Evolutionary conservation across 2,113 vertebrate genomes (phyloP).

Genomic region (Chinchilla lanigera): DNA sequence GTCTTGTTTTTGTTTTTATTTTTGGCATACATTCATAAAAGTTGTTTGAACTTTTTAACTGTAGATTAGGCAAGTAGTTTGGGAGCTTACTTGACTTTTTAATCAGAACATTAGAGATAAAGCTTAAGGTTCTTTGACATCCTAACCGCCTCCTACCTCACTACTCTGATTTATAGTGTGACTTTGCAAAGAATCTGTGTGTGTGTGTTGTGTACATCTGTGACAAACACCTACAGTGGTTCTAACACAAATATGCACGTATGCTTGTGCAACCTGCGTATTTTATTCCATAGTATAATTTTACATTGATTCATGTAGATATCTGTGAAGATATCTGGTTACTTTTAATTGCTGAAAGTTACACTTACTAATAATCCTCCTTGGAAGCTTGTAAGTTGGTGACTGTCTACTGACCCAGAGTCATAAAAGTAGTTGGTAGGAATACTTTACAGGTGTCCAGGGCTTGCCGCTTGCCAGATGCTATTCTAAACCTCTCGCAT

Average conservation of each 20-base stretch:
- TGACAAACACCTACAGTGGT: neutral
- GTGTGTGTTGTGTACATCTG: neutral
- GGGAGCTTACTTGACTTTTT: neutral
- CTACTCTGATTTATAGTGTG: neutral
- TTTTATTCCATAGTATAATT: neutral
- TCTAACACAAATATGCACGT: neutral
- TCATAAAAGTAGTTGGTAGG: neutral
- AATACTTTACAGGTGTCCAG: neutral
- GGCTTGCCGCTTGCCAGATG: neutral
- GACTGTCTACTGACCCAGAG: neutral
- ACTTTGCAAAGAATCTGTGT: neutral
- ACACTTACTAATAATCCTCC: neutral
- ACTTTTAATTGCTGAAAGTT: slow-evolving; percentile 30
- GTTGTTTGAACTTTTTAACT: slow-evolving; percentile 5
- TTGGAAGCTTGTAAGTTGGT: neutral
- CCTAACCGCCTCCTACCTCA: neutral
- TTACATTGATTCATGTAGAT: neutral
- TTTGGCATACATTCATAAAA: slow-evolving; percentile 28
- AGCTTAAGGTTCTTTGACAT: neutral
- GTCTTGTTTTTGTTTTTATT: neutral
- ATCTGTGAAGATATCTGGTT: neutral
- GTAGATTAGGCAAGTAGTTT: neutral
- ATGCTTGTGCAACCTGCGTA: neutral
- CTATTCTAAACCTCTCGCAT: neutral
- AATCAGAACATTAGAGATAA: slow-evolving; percentile 14